Evolutionary conservation across 2,797 vertebrate genomes (phyloP).

Genomic region (Cercopithecus petaurista): DNA sequence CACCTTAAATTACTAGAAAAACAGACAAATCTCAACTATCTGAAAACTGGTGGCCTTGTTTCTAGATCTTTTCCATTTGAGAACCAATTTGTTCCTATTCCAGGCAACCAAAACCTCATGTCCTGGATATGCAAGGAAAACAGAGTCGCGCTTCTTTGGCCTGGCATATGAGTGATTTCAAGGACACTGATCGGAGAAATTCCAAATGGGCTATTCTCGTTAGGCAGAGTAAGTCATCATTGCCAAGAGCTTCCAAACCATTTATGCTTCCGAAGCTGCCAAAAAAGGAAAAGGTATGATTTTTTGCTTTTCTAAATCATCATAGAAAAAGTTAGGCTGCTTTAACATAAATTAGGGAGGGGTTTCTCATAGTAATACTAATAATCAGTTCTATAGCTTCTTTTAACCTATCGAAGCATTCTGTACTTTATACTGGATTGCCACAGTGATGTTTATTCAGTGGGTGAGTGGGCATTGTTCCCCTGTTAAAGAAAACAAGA

Average conservation of each 20-base stretch:
- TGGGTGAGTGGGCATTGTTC: neutral
- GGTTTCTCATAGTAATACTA: neutral
- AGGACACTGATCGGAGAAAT: conserved; percentile 28
- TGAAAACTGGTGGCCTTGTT: neutral
- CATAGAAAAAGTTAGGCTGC: neutral
- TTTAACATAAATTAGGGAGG: neutral
- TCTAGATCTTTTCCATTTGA: neutral
- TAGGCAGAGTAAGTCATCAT: neutral
- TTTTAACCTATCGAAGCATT: neutral
- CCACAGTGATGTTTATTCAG: neutral
- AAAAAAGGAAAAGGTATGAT: conserved; percentile 4
- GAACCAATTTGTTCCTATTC: neutral
- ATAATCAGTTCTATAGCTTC: neutral
- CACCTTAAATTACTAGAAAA: neutral
- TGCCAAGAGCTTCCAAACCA: neutral
- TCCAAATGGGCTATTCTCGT: neutral
- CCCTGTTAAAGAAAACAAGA: neutral
- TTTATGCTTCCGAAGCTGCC: neutral
- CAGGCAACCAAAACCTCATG: conserved; percentile 75
- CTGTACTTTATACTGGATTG: neutral
- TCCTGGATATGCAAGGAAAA: conserved; percentile 61
- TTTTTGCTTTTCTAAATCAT: neutral
- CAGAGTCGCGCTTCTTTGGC: conserved; percentile 48
- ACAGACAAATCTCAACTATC: neutral
- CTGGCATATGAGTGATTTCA: conserved; percentile 54